Percentiles rank a stretch among this genome's conserved stretches.
Conservation (phyloP, 37 sponge, comb jelly and placozoan species). For the Oopsacas minuta region DNA sequence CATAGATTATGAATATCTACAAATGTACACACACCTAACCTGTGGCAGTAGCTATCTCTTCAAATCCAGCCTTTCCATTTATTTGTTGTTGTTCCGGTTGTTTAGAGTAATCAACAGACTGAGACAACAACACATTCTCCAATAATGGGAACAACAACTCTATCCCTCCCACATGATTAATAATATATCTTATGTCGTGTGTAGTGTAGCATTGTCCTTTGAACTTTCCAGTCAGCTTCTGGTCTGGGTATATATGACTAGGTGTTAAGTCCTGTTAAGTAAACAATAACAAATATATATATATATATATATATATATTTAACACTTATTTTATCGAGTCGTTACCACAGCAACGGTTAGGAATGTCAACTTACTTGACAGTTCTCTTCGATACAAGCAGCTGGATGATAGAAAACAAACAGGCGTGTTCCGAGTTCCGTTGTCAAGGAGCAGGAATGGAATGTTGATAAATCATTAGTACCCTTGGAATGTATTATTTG, state of each 20-base stretch:
- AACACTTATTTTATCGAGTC: not conserved
- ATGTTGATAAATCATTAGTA: not conserved
- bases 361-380: not conserved
- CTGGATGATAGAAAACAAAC: conserved; percentile 19
- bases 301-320: not conserved
- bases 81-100: not conserved
- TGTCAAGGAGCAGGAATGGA: not conserved
- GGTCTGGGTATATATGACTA: not conserved
- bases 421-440: not conserved
- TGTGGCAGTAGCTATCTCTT: too few species aligned
- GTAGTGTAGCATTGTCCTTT: not conserved
- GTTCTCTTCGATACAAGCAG: conserved; percentile 2
- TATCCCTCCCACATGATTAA: conserved; percentile 63
- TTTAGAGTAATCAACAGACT: not conserved
- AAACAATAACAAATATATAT: not conserved
- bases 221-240: not conserved
- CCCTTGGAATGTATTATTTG: not conserved
- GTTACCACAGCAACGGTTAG: not conserved
- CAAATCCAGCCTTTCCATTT: not conserved
- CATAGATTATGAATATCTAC: too few species aligned
- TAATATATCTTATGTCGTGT: not conserved
- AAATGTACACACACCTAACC: too few species aligned
- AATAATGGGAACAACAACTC: conserved; percentile 77
- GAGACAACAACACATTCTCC: conserved; percentile 42
- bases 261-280: not conserved